Percentiles rank a stretch among this genome's conserved stretches.
phyloP scores from a whole-genome alignment of 2,113 vertebrate genomes.

The Vulpes lagopus region DNA sequence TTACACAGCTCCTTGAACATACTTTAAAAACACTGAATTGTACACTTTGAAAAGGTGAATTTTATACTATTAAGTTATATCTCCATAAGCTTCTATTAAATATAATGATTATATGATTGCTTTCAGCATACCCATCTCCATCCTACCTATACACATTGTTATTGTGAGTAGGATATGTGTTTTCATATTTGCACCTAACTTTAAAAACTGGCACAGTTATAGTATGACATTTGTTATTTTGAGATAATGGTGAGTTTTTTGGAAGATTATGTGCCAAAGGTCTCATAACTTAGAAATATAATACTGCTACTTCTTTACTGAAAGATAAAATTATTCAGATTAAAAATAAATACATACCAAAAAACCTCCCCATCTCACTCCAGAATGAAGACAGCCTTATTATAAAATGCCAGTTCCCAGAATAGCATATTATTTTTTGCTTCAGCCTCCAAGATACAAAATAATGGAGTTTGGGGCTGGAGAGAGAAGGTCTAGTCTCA shows the following conservation, averaged over 20 bases:
- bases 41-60: neutral
- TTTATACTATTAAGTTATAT: conserved; percentile 10
- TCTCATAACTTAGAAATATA: neutral
- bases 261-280: neutral
- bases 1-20: neutral
- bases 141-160: neutral
- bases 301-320: neutral
- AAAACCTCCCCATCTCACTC: neutral
- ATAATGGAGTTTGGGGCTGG: neutral
- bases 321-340: conserved; percentile 4
- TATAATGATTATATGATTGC: neutral
- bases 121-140: neutral
- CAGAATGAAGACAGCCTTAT: neutral
- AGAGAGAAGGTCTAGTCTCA: neutral
- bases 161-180: neutral
- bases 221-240: neutral
- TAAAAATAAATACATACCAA: conserved; percentile 54
- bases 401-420: neutral
- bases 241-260: neutral
- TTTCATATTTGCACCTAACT: conserved; percentile 17
- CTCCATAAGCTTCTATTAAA: neutral
- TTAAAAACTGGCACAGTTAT: conserved; percentile 12
- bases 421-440: conserved; percentile 7
- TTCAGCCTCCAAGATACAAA: neutral
- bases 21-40: neutral